Base-by-base conservation (phyloP, 2,888 invertebrate species). In the Fissipunctia ypsillon region DNA sequence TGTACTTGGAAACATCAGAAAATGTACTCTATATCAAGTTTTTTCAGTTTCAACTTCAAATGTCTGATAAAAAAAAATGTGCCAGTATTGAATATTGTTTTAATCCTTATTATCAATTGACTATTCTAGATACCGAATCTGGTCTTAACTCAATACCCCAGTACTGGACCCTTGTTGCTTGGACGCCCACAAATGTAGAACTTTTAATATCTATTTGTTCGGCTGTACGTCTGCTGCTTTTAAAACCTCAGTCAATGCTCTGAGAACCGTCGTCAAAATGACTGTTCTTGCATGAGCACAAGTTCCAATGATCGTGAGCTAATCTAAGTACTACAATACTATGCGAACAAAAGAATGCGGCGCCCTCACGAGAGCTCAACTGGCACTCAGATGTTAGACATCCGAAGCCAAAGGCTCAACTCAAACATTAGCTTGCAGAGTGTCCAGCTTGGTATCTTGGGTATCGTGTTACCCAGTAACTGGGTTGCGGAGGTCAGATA, bases 261-360 rank as follows among this genome's bases (percentile, higher is more conserved):
- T 73, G 73, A 16, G 73, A 73, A 48, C 69, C 19, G 43, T 25
- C 22, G 16, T 28, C 38, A 60, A 60, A 72, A 60, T 75, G 72
- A 7, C 3, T 28, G 19, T 31, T 70, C n/a, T n/a, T 70, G 70
- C 31, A 3, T 16, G 52, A 52, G 19, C 28, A 63, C 54, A 45
- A n/a, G 28, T 25, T 14, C 52, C 12, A 28, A 16, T 2, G n/a
- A 35, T 45, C 48, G 54, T 41, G 67, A 41, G 31, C 38, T 7
- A 25, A 56, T 45, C 65, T 31, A 3, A 22, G 19, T 4, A 31
- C 65, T 4, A 66, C 67, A 56, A 56, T 77, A 41, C 10, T 12
- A 1, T 2, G 45, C 31, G 6, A 56, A 65, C 54, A 45, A 66
- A 25, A 10, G 38, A 56, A 3, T 9, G n/a, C 16, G 28, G 4